A percentile compares a stretch with the other conserved stretches of the same genome.
These are phyloP conservation scores for Psilopsiagon aymara DNA, from an alignment of 2,113 vertebrate species.

Conservation along the genomic window DNA sequence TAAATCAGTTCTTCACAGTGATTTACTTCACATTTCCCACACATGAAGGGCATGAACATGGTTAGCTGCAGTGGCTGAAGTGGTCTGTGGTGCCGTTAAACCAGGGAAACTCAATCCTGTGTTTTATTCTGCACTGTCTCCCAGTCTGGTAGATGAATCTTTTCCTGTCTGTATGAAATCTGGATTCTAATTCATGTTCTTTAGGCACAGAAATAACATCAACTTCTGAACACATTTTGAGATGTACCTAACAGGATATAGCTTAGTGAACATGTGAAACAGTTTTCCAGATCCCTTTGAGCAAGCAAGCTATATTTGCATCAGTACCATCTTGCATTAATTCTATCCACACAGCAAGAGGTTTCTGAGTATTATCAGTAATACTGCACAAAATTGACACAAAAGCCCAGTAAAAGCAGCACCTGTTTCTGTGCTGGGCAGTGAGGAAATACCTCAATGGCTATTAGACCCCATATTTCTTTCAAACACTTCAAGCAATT, in stretches of 20 bases:
- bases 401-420: not conserved
- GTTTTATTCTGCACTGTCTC: not conserved
- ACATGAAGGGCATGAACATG: not conserved
- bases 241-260: not conserved
- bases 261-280: not conserved
- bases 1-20: not conserved
- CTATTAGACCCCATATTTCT: not conserved
- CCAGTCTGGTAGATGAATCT: not conserved
- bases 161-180: not conserved
- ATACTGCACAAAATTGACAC: not conserved
- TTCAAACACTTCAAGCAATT: not conserved
- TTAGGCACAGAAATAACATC: not conserved
- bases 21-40: not conserved
- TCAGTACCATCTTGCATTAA: slow-evolving; percentile 41
- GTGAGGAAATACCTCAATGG: not conserved
- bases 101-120: not conserved
- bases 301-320: slow-evolving; percentile 35
- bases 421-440: not conserved
- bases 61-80: not conserved
- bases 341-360: slow-evolving; percentile 34
- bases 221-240: not conserved
- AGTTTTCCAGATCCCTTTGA: not conserved
- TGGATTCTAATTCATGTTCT: not conserved
- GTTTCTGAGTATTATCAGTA: not conserved
- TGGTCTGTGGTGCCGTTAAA: not conserved